Evolutionary conservation across 2,888 invertebrate genomes (phyloP).

Genomic region (Tinea semifulvella): DNA sequence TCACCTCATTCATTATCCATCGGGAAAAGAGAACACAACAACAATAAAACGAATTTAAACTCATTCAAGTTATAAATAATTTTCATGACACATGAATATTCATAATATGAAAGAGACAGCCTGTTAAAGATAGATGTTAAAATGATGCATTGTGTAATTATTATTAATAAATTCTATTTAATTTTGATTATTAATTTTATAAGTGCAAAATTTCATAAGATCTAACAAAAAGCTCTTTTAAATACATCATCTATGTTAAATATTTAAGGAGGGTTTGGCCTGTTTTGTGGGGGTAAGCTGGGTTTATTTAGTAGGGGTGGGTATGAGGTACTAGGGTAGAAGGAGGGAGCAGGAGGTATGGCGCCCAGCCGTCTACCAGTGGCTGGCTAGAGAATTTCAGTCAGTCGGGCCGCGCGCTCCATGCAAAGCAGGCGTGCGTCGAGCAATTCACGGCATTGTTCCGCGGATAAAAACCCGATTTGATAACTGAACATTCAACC

Average conservation of each 20-base stretch:
- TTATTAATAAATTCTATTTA: too few species aligned
- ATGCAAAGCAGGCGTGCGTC: neutral
- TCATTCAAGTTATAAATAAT: too few species aligned
- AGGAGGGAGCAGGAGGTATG: slow-evolving; percentile 28
- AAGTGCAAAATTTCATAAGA: too few species aligned
- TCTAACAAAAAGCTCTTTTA: slow-evolving; percentile 7
- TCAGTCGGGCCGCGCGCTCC: slow-evolving; percentile 8
- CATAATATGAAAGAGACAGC: too few species aligned
- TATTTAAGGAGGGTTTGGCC: neutral
- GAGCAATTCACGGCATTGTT: neutral
- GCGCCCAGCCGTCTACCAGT: slow-evolving; percentile 15
- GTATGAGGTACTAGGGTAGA: slow-evolving; percentile 21
- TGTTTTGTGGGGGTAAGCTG: neutral
- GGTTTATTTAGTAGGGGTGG: slow-evolving; percentile 7
- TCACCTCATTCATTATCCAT: too few species aligned
- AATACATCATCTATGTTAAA: slow-evolving; percentile 8
- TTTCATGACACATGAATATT: too few species aligned
- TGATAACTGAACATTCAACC: slow-evolving; percentile 42
- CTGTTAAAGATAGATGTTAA: too few species aligned
- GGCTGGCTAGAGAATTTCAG: neutral
- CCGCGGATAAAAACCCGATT: slow-evolving; percentile 33
- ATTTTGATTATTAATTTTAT: too few species aligned
- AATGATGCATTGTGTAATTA: too few species aligned
- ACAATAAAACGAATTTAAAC: too few species aligned
- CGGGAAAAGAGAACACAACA: too few species aligned